Percentiles rank a stretch among this genome's conserved stretches.
Conservation (phyloP, 2,113 vertebrate genomes). For the Carollia perspicillata region DNA sequence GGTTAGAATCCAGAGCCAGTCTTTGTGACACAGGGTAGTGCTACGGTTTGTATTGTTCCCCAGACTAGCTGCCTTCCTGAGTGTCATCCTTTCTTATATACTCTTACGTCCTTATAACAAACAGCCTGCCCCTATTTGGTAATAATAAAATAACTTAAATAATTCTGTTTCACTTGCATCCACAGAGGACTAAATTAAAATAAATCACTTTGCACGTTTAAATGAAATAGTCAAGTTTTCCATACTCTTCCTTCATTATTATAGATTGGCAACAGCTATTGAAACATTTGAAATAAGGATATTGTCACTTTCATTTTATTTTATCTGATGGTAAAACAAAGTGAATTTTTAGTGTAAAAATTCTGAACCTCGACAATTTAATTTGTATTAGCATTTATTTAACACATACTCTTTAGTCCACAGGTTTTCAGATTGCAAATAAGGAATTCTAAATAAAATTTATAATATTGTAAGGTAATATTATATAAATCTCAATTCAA, state of each 20-base stretch:
- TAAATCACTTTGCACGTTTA: neutral
- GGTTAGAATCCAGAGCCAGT: neutral
- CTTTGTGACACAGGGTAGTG: neutral
- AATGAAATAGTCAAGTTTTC: neutral
- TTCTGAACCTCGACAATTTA: neutral
- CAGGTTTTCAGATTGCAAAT: neutral
- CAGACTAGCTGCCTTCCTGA: neutral
- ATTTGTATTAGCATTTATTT: neutral
- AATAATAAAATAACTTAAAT: neutral
- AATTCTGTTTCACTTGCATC: neutral
- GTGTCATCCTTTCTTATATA: neutral
- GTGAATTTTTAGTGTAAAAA: neutral
- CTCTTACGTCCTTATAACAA: neutral
- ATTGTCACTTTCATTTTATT: neutral
- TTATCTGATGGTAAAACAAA: neutral
- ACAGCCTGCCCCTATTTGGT: neutral
- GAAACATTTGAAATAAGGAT: neutral
- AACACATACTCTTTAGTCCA: neutral
- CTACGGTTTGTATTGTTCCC: neutral
- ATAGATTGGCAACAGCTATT: neutral
- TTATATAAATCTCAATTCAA: neutral
- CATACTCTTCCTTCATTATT: neutral
- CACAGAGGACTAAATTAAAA: neutral
- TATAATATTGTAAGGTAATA: neutral
- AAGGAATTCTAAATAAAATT: neutral